Conservation (phyloP, 2,113 vertebrate species). For the Taurulus bubalis region DNA sequence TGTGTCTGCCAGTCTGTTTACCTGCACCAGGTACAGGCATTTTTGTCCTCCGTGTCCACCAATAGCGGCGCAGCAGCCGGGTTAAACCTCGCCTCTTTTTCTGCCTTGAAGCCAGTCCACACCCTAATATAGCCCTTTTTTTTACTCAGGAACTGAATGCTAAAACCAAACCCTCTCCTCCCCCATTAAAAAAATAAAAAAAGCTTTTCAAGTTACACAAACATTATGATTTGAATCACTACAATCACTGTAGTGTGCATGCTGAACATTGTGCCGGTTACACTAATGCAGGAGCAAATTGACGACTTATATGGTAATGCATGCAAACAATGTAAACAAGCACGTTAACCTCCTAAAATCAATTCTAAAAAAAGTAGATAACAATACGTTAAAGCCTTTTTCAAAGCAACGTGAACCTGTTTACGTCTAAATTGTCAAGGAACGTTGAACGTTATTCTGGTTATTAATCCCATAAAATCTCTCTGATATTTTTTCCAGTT, state of each 20-base stretch:
- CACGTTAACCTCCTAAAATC: not conserved
- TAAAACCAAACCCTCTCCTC: slow-evolving; percentile 32
- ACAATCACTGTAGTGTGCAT: not conserved
- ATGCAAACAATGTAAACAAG: slow-evolving; percentile 14
- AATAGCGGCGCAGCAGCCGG: slow-evolving; percentile 69
- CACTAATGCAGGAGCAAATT: not conserved
- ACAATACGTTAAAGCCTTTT: not conserved
- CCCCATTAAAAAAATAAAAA: slow-evolving; percentile 31
- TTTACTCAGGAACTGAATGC: slow-evolving; percentile 28
- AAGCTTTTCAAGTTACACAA: slow-evolving; percentile 22
- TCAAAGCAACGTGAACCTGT: not conserved
- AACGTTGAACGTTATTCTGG: not conserved
- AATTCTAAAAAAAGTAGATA: not conserved
- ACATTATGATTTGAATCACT: slow-evolving; percentile 25
- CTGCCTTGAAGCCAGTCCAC: slow-evolving; percentile 60
- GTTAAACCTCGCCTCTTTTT: slow-evolving; percentile 55
- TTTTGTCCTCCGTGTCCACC: slow-evolving; percentile 79
- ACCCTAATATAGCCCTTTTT: slow-evolving; percentile 61
- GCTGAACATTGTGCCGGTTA: not conserved
- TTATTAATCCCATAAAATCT: slow-evolving; percentile 27
- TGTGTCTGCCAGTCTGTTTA: slow-evolving; percentile 74
- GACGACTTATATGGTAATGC: not conserved
- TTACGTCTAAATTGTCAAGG: not conserved
- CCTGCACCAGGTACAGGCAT: slow-evolving; percentile 80
- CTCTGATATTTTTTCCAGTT: slow-evolving; percentile 12